Percentiles rank a stretch among this genome's conserved stretches.
Conservation (phyloP, 1,140 invertebrate genomes). For the Drosophila triauraria region DNA sequence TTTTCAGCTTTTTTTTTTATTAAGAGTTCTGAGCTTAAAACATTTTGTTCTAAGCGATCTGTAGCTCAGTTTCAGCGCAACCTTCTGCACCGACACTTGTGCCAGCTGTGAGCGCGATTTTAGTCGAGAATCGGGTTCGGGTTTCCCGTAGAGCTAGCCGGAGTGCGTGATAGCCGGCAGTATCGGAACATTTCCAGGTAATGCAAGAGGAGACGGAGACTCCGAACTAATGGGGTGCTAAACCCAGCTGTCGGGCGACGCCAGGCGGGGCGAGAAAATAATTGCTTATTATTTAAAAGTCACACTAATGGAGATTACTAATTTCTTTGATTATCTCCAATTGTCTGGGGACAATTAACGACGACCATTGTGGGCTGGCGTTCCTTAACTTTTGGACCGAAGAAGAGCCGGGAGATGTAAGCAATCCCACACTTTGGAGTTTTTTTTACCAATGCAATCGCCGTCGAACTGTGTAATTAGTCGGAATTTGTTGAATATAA, state of each 20-base stretch:
- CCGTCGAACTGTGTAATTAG: slow-evolving; percentile 27
- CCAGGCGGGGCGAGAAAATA: slow-evolving; percentile 13
- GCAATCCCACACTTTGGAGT: not conserved
- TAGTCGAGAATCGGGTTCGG: slow-evolving; percentile 2
- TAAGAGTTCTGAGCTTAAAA: slow-evolving; percentile 55
- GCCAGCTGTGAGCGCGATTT: slow-evolving; percentile 33
- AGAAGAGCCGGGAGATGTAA: not conserved
- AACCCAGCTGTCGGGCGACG: slow-evolving; percentile 7
- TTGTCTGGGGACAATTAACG: slow-evolving; percentile 31
- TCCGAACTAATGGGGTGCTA: slow-evolving; percentile 35
- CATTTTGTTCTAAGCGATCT: slow-evolving; percentile 70
- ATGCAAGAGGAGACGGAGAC: slow-evolving; percentile 48
- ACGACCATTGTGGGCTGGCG: not conserved
- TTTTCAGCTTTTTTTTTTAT: slow-evolving; percentile 47
- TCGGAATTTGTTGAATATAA: slow-evolving; percentile 37
- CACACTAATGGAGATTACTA: slow-evolving; percentile 4
- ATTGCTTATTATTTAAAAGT: slow-evolving; percentile 17
- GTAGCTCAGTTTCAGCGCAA: slow-evolving; percentile 59
- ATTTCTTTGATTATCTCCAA: slow-evolving; percentile 26
- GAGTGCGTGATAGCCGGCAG: slow-evolving; percentile 20
- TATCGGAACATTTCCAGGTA: slow-evolving; percentile 32
- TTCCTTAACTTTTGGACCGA: slow-evolving; percentile 51
- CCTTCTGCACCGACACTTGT: slow-evolving; percentile 47
- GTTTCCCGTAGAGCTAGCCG: slow-evolving; percentile 11
- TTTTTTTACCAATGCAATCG: not conserved